These are phyloP conservation scores for Dione vanillae DNA, from an alignment of 2,888 invertebrate species.

Conservation along the genomic window DNA sequence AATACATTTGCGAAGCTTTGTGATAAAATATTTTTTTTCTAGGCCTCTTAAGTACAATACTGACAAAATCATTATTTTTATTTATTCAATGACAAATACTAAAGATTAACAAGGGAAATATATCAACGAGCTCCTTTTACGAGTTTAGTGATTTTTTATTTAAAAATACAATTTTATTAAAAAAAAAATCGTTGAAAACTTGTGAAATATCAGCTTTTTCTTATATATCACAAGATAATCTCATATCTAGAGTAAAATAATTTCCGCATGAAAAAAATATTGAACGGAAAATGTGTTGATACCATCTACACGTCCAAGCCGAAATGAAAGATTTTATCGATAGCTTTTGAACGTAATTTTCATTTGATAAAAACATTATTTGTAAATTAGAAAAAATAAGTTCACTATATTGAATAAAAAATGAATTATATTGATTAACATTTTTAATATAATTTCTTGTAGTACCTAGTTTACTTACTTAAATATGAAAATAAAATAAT, in stretches of 20 bases:
- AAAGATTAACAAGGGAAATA: background rate
- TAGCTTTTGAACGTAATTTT: background rate
- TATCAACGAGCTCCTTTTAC: background rate
- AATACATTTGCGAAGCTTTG: background rate
- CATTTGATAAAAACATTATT: background rate
- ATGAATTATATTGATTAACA: too few relatives aligned
- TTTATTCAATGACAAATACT: background rate
- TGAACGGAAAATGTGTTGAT: slow-evolving; percentile 8
- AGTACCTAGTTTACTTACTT: too few relatives aligned
- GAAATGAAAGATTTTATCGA: slow-evolving; percentile 18
- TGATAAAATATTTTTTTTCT: too few relatives aligned
- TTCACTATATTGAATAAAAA: too few relatives aligned
- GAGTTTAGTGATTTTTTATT: too few relatives aligned
- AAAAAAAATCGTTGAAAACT: background rate
- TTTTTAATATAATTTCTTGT: too few relatives aligned
- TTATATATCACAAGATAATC: background rate
- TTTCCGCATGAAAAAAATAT: background rate
- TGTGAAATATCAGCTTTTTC: background rate
- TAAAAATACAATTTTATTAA: too few relatives aligned
- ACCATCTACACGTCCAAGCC: slow-evolving; percentile 7
- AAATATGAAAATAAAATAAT: too few relatives aligned
- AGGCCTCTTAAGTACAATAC: background rate
- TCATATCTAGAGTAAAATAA: background rate
- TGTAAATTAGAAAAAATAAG: background rate
- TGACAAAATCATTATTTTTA: slow-evolving; percentile 1